Evolutionary conservation across 2,113 vertebrate species (phyloP), one percentile per base, ranked within the genome.

Genomic region (Setophaga kirtlandii): DNA sequence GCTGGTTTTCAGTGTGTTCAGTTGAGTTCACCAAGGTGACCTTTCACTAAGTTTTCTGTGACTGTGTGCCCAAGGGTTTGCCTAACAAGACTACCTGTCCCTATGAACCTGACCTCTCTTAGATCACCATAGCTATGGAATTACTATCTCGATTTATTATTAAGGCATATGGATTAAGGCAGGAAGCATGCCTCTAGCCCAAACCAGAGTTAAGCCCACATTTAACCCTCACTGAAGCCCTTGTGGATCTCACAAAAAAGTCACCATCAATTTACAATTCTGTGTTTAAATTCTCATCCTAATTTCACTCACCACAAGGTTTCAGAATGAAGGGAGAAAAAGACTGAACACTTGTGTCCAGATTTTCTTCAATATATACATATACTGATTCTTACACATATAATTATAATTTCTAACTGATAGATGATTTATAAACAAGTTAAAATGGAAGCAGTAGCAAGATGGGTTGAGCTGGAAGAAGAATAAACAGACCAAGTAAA

Each of bases 31-130:
- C 46, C 10, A 4, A 46, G 39, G 31, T 81, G 64, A 46, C 28
- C 28, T 85, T 52, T 31, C 12, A 5, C 27, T 11, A 15, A 56
- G 22, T 44, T 31, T 39, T 31, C 31, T 35, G 28, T 44, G 52
- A 50, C 12, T 28, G 21, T 2, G 0, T 50, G 28, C 23, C 42
- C 27, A 37, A 31, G 37, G 12, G 10, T 50, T 86, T 87, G 58
- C 25, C 31, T 12, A 19, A 24, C 5, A 14, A 39, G 17, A 11
- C 60, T 5, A 24, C 35, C 15, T 73, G 35, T 56, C 9, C 23
- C 47, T 47, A 1, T 0, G 0, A 58, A 13, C 70, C 27, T 65
- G 33, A 37, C 3, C 12, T 85, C 14, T 44, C 49, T 15, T 37
- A 52, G 14, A 11, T 27, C 7, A 15, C 49, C 42, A 22, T 58